Conservation (phyloP, 1,140 invertebrate genomes). For the Aphis gossypii region DNA sequence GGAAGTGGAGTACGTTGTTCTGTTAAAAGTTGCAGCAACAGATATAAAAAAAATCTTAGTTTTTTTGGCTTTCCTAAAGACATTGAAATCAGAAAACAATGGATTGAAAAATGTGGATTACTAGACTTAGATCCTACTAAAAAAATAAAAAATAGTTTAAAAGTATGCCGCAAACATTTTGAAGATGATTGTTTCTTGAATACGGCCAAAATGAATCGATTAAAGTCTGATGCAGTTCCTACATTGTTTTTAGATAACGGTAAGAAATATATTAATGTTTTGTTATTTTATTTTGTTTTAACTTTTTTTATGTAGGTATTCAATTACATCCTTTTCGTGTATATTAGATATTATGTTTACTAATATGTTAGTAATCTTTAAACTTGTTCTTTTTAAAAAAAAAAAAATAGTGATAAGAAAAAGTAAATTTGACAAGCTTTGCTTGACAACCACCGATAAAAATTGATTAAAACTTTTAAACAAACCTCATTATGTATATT, state of each 20-base stretch:
- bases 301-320: too few species aligned
- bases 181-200: background rate
- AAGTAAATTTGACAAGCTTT: background rate
- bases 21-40: background rate
- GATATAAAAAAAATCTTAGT: background rate
- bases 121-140: background rate
- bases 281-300: background rate
- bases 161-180: background rate
- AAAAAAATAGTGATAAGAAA: too few species aligned
- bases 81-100: background rate
- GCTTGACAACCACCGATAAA: too few species aligned
- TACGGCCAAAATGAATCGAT: background rate
- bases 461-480: too few species aligned
- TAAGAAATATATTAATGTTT: background rate
- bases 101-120: background rate
- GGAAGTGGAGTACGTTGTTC: background rate
- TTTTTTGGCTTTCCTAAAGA: background rate
- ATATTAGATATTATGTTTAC: too few species aligned
- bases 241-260: background rate
- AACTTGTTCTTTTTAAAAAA: background rate
- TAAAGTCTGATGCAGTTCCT: background rate
- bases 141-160: background rate
- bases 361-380: too few species aligned
- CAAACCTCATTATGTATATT: too few species aligned
- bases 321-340: too few species aligned